Conservation (phyloP, 2,113 vertebrate genomes). For the Shinisaurus crocodilurus region DNA sequence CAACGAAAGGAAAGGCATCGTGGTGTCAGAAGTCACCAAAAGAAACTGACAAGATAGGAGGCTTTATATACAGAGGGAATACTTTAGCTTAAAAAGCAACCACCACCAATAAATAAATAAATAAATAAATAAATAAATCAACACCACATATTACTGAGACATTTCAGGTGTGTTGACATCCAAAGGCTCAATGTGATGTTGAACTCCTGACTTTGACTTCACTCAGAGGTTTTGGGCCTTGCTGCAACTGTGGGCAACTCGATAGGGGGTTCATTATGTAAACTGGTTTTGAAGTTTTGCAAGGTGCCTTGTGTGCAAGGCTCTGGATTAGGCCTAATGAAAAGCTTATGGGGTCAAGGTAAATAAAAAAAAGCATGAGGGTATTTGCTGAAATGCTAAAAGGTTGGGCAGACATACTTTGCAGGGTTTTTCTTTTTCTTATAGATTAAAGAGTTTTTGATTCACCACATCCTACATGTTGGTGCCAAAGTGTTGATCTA, state of each 20-base stretch:
- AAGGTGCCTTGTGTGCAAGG: slow-evolving; percentile 21
- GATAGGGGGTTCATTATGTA: slow-evolving; percentile 46
- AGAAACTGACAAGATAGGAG: background rate
- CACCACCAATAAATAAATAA: no score
- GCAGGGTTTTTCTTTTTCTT: background rate
- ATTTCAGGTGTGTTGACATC: slow-evolving; percentile 53
- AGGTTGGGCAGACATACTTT: slow-evolving; percentile 20
- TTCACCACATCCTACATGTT: slow-evolving; percentile 30
- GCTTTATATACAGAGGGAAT: background rate
- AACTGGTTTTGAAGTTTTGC: slow-evolving; percentile 50
- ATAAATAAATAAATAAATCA: no score
- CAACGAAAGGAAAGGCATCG: background rate
- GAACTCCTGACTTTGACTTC: slow-evolving; percentile 47
- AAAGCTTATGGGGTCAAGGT: slow-evolving; percentile 53
- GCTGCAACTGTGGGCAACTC: slow-evolving; percentile 28
- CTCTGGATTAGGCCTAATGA: slow-evolving; percentile 33
- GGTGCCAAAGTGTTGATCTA: slow-evolving; percentile 1
- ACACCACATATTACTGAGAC: slow-evolving; percentile 20
- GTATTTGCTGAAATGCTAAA: slow-evolving; percentile 38
- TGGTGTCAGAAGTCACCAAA: background rate
- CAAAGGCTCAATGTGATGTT: slow-evolving; percentile 28
- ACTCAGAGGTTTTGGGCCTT: slow-evolving; percentile 5
- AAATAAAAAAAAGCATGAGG: slow-evolving; percentile 33
- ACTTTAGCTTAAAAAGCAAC: no score
- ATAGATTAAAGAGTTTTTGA: slow-evolving; percentile 34